A percentile compares a stretch with the other conserved stretches of the same genome.
Conservation (phyloP, 2,797 vertebrate species). For the Apogon hyalosoma region DNA sequence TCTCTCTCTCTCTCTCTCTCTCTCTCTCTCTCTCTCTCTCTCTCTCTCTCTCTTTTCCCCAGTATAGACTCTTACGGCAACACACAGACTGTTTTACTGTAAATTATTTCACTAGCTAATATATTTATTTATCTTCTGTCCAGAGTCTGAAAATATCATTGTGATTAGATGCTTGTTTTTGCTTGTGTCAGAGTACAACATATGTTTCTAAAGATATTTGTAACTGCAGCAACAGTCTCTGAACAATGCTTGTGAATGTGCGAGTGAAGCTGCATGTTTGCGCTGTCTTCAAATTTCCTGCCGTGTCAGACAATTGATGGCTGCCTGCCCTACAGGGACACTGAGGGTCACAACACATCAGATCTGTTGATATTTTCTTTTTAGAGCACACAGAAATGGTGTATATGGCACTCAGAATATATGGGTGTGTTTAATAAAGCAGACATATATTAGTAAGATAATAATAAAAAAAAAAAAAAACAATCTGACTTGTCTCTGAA, state of each 20-base stretch:
- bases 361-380: conserved; percentile 49
- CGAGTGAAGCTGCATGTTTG: conserved; percentile 19
- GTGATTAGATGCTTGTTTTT: conserved; percentile 16
- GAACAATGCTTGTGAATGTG: conserved; percentile 10
- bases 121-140: background rate
- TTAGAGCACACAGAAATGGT: conserved; percentile 35
- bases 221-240: conserved; percentile 6
- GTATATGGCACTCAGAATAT: conserved; percentile 16
- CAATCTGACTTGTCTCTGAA: too few species aligned
- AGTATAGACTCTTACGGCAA: conserved; percentile 24
- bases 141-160: background rate
- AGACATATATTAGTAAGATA: conserved; percentile 8
- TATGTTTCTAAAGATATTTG: background rate
- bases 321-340: conserved; percentile 40
- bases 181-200: background rate
- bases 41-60: background rate
- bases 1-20: too few species aligned
- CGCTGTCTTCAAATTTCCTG: conserved; percentile 24
- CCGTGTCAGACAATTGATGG: conserved; percentile 47
- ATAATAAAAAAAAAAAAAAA: background rate
- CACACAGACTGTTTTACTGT: conserved; percentile 8
- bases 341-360: conserved; percentile 48
- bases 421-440: conserved; percentile 22
- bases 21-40: background rate
- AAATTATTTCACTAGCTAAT: too few species aligned